A percentile compares a stretch with the other conserved stretches of the same genome.
Conservation (phyloP, 2,888 invertebrate genomes). For the Vandiemenella viatica region DNA sequence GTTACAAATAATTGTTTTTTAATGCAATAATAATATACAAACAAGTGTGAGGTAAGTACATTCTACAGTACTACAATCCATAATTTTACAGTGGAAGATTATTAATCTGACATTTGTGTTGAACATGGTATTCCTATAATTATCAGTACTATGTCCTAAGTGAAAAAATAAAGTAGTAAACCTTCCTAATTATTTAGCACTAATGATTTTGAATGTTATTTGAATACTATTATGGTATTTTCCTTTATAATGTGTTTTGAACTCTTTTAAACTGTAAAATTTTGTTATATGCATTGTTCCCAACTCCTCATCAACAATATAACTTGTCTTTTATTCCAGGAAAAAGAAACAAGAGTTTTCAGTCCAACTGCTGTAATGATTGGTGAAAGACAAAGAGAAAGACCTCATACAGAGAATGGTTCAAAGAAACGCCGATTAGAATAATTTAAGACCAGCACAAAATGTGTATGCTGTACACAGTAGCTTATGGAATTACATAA, state of each 20-base stretch:
- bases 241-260: not conserved
- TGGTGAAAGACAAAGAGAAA: conserved; percentile 19
- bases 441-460: too few relatives aligned
- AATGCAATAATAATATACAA: not conserved
- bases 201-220: not conserved
- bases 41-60: not conserved
- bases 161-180: too few relatives aligned
- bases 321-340: conserved; percentile 21
- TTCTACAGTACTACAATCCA: too few relatives aligned
- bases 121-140: too few relatives aligned
- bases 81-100: too few relatives aligned
- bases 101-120: too few relatives aligned
- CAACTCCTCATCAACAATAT: not conserved
- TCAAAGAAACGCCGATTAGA: conserved; percentile 3
- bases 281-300: not conserved
- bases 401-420: conserved; percentile 9
- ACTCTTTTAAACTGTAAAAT: too few relatives aligned
- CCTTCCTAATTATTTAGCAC: too few relatives aligned
- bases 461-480: too few relatives aligned
- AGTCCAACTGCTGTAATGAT: conserved; percentile 31
- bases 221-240: not conserved
- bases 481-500: too few relatives aligned
- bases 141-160: too few relatives aligned
- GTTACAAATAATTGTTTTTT: not conserved
- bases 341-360: conserved; percentile 34